Evolutionary conservation across 2,888 invertebrate species (phyloP).

Genomic region (Caenorhabditis zanzibari): DNA sequence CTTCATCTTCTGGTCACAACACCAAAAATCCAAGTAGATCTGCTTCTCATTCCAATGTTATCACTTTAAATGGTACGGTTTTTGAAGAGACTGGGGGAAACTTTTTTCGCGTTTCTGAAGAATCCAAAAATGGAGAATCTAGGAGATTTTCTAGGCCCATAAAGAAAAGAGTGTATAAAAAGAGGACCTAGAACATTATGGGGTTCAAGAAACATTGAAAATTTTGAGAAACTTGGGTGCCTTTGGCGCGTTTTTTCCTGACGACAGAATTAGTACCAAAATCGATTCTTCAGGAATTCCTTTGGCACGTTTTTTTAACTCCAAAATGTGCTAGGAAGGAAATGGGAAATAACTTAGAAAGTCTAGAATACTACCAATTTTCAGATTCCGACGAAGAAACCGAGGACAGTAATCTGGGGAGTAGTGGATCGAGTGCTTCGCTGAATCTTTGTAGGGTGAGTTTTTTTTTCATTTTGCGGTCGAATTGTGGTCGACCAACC

Average conservation of each 20-base stretch:
- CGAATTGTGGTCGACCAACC: not conserved
- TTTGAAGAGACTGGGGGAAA: not conserved
- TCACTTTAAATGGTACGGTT: slow-evolving; percentile 42
- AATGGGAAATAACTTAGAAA: not conserved
- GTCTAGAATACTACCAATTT: not conserved
- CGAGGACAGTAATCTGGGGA: slow-evolving; percentile 35
- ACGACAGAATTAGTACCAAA: too few species aligned
- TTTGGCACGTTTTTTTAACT: too few species aligned
- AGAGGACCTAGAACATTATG: too few species aligned
- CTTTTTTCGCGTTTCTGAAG: too few species aligned
- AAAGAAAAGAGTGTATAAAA: too few species aligned
- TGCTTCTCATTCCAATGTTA: slow-evolving; percentile 16
- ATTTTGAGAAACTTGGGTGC: too few species aligned
- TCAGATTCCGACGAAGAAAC: slow-evolving; percentile 64
- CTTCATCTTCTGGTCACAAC: slow-evolving; percentile 24
- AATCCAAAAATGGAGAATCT: too few species aligned
- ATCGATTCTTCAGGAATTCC: not conserved
- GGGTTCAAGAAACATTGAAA: too few species aligned
- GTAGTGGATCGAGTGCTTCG: slow-evolving; percentile 20
- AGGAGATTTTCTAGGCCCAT: too few species aligned
- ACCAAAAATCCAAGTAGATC: not conserved
- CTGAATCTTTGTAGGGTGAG: slow-evolving; percentile 38
- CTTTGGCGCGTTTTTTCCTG: too few species aligned
- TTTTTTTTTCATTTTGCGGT: not conserved
- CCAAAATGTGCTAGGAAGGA: not conserved